Evolutionary conservation across 37 sponge, comb jelly and placozoan species (phyloP), one percentile per base, ranked within the genome.

Genomic region (Haliclona indistincta): DNA sequence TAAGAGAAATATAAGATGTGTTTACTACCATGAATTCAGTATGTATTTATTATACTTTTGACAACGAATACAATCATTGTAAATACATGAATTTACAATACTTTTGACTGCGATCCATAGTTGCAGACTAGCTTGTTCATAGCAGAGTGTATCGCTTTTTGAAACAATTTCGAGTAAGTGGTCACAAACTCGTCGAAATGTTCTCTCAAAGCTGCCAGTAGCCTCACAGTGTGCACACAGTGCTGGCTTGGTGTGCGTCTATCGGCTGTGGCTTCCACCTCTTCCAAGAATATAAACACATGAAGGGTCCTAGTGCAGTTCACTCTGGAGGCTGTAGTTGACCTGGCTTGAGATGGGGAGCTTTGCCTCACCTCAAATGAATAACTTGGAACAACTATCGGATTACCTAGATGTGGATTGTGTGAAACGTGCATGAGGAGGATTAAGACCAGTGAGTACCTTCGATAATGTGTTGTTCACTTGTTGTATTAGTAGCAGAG

Each of bases 81-180:
- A 22, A 1, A 78, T 40, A 28, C 11, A 38, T 13, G 10, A 30
- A 4, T 62, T 36, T 26, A 26, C 5, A 29, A 34, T 56, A 87
- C 87, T 82, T 80, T 68, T 38, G 6, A 36, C 49, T 62, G 36
- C 34, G 44, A 49, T 13, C 38, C 35, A 42, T 89, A 79, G 68
- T 89, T 89, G 60, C 56, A 78, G 56, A 84, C 32, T 20, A 89
- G 56, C 54, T 80, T 83, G 44, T 84, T 79, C 8, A 89, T 75
- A 30, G 55, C 84, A 28, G 70, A 68, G 28, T 84, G 84, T 25
- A 49, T 37, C 4, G 81, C 85, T 44, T 64, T 63, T 3, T 67
- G 67, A 32, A 85, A 64, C 23, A 71, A 64, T 15, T 54, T 64
- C 41, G 67, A 39, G 19, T 78, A 54, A n/a, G 6, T 8, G 10